Evolutionary conservation across 2,888 invertebrate genomes (phyloP).

Genomic region (Pseudococcus viburni): DNA sequence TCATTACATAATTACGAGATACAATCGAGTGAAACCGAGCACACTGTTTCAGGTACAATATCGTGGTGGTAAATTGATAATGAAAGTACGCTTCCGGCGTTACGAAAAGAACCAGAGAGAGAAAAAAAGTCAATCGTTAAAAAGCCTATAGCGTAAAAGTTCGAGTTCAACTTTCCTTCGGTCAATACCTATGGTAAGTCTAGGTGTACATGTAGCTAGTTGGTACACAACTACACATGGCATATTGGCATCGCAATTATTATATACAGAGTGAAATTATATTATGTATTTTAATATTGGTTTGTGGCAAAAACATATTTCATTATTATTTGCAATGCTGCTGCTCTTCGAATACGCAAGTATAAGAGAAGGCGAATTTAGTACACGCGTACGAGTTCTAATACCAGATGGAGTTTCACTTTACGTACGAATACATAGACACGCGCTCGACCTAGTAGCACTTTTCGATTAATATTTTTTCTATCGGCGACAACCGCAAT

Average conservation of each 20-base stretch:
- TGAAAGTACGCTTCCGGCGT: constrained; percentile 54
- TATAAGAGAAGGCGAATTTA: constrained; percentile 16
- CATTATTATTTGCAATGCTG: constrained; percentile 23
- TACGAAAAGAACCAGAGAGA: constrained; percentile 27
- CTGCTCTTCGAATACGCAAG: background rate
- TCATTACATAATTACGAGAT: constrained; percentile 6
- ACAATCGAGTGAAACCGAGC: constrained; percentile 24
- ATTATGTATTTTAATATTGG: constrained; percentile 12
- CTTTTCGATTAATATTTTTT: constrained; percentile 41
- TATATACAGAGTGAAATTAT: constrained; percentile 16
- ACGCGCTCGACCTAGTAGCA: constrained; percentile 32
- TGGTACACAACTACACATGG: background rate
- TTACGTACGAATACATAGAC: constrained; percentile 6
- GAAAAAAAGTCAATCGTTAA: background rate
- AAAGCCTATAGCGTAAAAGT: constrained; percentile 29
- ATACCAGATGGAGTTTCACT: constrained; percentile 20
- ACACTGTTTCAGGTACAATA: constrained; percentile 12
- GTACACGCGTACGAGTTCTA: background rate
- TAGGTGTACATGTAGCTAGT: background rate
- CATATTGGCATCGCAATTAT: background rate
- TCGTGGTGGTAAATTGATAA: constrained; percentile 7
- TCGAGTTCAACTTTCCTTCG: constrained; percentile 43
- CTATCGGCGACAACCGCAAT: constrained; percentile 10
- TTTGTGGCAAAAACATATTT: constrained; percentile 31
- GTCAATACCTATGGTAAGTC: background rate